These are phyloP conservation scores for Epirrita christyi DNA, from an alignment of 2,888 invertebrate species.

Conservation along the genomic window DNA sequence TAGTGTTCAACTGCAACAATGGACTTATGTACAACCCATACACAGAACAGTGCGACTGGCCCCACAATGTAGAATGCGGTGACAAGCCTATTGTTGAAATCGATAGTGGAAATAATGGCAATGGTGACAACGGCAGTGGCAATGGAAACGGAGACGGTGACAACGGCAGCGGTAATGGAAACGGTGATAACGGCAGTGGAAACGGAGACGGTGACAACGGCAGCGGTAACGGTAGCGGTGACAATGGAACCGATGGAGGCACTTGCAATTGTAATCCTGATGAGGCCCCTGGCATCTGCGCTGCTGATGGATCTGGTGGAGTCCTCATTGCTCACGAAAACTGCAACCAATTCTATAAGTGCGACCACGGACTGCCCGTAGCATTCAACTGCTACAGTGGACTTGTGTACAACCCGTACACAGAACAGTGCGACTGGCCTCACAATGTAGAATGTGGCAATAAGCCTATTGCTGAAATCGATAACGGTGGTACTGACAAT, in stretches of 20 bases:
- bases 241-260: slow-evolving; percentile 23
- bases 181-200: neutral
- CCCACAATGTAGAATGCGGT: slow-evolving; percentile 47
- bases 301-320: slow-evolving; percentile 44
- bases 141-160: slow-evolving; percentile 17
- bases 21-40: slow-evolving; percentile 45
- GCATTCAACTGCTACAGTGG: slow-evolving; percentile 35
- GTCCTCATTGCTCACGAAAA: slow-evolving; percentile 52
- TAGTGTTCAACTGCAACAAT: slow-evolving; percentile 37
- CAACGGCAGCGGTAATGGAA: slow-evolving; percentile 20
- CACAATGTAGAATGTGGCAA: slow-evolving; percentile 51
- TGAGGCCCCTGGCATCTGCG: slow-evolving; percentile 49
- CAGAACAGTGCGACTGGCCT: slow-evolving; percentile 52
- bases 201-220: slow-evolving; percentile 9
- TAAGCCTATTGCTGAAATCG: slow-evolving; percentile 35
- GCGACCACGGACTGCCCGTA: slow-evolving; percentile 44
- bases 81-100: slow-evolving; percentile 36
- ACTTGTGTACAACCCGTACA: slow-evolving; percentile 46
- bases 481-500: neutral
- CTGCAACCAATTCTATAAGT: slow-evolving; percentile 54
- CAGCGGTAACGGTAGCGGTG: slow-evolving; percentile 19
- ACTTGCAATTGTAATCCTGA: slow-evolving; percentile 41
- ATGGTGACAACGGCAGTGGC: slow-evolving; percentile 16
- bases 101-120: slow-evolving; percentile 11
- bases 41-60: slow-evolving; percentile 49